Percentiles rank a stretch among this genome's conserved stretches.
Conservation (phyloP, 2,113 vertebrate genomes). For the Harpagus bidentatus region DNA sequence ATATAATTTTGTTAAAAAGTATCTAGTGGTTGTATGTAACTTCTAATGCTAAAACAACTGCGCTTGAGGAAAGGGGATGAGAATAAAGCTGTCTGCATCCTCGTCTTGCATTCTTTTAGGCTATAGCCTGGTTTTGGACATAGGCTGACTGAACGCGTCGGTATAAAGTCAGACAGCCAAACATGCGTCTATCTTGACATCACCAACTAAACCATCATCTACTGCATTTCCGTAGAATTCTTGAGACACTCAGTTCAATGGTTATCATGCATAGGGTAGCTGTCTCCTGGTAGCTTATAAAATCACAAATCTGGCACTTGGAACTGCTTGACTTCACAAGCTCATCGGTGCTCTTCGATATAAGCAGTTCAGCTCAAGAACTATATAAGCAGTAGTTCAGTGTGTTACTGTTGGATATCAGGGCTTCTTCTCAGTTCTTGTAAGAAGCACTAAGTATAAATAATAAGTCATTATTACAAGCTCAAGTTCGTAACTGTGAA, state of each 20-base stretch:
- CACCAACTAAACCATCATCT: background rate
- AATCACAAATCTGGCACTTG: background rate
- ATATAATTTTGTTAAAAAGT: background rate
- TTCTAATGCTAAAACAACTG: background rate
- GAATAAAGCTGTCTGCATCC: background rate
- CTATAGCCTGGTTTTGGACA: background rate
- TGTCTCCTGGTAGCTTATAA: background rate
- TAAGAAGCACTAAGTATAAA: background rate
- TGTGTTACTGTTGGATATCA: background rate
- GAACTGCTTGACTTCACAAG: background rate
- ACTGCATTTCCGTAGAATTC: background rate
- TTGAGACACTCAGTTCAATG: rapidly evolving
- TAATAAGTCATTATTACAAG: background rate
- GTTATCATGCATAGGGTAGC: too few species aligned
- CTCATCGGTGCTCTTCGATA: background rate
- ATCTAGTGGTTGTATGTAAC: background rate
- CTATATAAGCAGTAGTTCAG: background rate
- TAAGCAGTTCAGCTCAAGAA: background rate
- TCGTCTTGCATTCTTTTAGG: background rate
- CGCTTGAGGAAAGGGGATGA: background rate
- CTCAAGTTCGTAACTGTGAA: background rate
- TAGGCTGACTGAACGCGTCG: background rate
- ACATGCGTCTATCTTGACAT: background rate
- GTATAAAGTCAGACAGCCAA: background rate
- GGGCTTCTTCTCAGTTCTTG: background rate